Conservation (phyloP, 1,140 invertebrate species). For the Antheraea mylitta region DNA sequence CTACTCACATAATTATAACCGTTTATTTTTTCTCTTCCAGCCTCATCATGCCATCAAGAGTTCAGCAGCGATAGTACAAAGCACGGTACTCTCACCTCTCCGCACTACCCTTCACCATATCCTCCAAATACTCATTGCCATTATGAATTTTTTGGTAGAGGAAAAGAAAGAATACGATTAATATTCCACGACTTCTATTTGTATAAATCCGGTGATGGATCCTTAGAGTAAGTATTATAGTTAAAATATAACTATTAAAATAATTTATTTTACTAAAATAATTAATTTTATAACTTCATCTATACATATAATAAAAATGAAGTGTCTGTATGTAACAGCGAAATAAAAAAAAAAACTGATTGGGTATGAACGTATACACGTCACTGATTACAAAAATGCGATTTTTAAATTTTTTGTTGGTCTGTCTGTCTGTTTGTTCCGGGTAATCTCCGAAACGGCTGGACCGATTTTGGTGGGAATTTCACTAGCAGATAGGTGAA, state of each 20-base stretch:
- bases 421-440: too few species aligned
- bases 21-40: constrained; percentile 80
- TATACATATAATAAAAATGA: not conserved
- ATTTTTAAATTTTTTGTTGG: too few species aligned
- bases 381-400: too few species aligned
- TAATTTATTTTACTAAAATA: too few species aligned
- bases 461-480: too few species aligned
- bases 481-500: too few species aligned
- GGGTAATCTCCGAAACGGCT: too few species aligned
- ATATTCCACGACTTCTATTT: constrained; percentile 73
- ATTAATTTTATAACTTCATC: too few species aligned
- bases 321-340: too few species aligned
- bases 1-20: not conserved
- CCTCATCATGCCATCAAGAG: constrained; percentile 86
- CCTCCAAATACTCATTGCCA: constrained; percentile 87
- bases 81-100: constrained; percentile 89
- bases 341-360: too few species aligned
- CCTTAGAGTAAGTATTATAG: constrained; percentile 52
- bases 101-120: constrained; percentile 87
- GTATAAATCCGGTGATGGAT: constrained; percentile 63
- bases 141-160: constrained; percentile 91
- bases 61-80: constrained; percentile 90
- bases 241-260: too few species aligned
- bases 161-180: constrained; percentile 84
- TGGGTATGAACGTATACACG: too few species aligned